A percentile compares a stretch with the other conserved stretches of the same genome.
These are phyloP conservation scores for Alectura lathami DNA, from an alignment of 2,113 vertebrate genomes.

Conservation along the genomic window DNA sequence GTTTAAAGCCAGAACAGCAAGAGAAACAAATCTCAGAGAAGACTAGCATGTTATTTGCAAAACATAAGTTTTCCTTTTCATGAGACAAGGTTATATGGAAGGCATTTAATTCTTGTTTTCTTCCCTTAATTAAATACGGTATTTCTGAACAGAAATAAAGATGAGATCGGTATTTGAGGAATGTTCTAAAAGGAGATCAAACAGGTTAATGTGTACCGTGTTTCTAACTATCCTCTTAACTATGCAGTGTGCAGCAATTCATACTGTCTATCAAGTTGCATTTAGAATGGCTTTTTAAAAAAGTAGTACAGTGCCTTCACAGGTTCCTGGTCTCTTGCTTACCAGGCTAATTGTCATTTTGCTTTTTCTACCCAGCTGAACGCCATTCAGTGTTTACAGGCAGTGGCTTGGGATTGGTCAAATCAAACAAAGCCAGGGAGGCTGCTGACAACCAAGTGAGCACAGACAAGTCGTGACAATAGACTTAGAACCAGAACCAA, in stretches of 20 bases:
- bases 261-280: neutral
- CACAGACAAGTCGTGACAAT: neutral
- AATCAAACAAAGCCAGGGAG: conserved; percentile 6
- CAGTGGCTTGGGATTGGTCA: neutral
- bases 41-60: neutral
- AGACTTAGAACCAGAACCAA: neutral
- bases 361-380: neutral
- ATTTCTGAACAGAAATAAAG: neutral
- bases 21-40: neutral
- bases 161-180: conserved; percentile 2
- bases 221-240: neutral
- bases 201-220: neutral
- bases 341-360: neutral
- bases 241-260: neutral
- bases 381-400: conserved; percentile 13
- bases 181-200: neutral
- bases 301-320: neutral
- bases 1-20: neutral
- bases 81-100: neutral
- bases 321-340: neutral
- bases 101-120: neutral
- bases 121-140: neutral
- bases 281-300: neutral
- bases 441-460: neutral
- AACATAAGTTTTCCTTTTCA: neutral